phyloP scores from a whole-genome alignment of 2,797 vertebrate genomes.

The Bucorvus abyssinicus region DNA sequence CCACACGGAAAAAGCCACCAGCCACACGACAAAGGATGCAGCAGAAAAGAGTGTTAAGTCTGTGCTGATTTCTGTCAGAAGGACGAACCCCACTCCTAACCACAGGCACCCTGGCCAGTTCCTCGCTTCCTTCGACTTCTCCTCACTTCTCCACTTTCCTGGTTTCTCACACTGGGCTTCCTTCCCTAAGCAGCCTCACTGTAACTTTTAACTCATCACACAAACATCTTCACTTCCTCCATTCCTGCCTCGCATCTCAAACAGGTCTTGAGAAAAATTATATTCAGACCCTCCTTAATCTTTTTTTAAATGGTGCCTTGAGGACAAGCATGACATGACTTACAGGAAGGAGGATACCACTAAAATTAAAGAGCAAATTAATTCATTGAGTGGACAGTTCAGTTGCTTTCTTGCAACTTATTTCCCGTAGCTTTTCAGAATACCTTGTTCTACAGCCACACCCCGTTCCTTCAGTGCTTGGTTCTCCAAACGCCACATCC shows the following conservation, averaged over 20 bases:
- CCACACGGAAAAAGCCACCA: not conserved
- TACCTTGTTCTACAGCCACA: not conserved
- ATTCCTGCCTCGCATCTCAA: not conserved
- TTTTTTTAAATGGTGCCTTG: not conserved
- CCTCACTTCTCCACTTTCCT: not conserved
- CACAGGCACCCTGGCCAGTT: not conserved
- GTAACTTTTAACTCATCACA: not conserved
- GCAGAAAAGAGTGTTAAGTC: not conserved
- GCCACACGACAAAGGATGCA: not conserved
- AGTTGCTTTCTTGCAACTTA: not conserved
- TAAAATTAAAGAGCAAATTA: not conserved
- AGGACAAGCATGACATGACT: not conserved
- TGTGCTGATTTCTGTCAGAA: not conserved
- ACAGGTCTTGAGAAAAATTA: not conserved
- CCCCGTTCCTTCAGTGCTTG: not conserved
- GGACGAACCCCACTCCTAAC: not conserved
- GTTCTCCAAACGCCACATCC: not conserved
- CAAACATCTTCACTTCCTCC: not conserved
- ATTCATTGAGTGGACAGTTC: not conserved
- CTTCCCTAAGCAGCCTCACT: not conserved
- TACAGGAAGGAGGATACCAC: not conserved
- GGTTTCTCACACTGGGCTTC: not conserved
- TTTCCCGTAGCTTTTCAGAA: not conserved
- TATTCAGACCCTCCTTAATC: not conserved
- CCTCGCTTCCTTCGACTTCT: not conserved